Percentiles rank a stretch among this genome's conserved stretches.
These are phyloP conservation scores for Chesias legatella DNA, from an alignment of 2,888 invertebrate species.

Conservation along the genomic window DNA sequence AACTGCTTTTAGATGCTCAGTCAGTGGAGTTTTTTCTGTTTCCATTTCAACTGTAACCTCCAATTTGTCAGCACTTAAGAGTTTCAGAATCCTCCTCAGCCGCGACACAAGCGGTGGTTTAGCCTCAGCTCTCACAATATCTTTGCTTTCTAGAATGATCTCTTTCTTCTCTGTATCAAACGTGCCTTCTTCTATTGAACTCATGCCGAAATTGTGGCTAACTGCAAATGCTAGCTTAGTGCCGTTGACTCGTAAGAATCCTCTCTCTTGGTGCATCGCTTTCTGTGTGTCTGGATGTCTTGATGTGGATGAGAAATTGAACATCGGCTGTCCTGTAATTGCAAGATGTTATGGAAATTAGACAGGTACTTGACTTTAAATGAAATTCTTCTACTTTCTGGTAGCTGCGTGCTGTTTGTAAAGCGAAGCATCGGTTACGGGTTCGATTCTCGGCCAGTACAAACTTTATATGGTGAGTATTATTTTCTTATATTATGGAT, in stretches of 20 bases:
- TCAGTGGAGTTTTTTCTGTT: constrained; percentile 74
- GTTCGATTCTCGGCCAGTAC: no score
- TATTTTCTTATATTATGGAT: no score
- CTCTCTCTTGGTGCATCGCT: constrained; percentile 83
- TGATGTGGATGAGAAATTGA: constrained; percentile 77
- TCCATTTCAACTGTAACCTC: constrained; percentile 76
- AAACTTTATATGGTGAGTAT: no score
- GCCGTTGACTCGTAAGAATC: constrained; percentile 80
- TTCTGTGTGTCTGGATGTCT: constrained; percentile 72
- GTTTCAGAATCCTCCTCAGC: constrained; percentile 60
- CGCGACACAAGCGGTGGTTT: constrained; percentile 75
- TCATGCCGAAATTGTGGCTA: constrained; percentile 83
- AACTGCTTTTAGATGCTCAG: constrained; percentile 76
- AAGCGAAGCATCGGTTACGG: no score
- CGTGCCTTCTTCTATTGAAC: constrained; percentile 80
- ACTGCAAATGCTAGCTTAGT: constrained; percentile 77
- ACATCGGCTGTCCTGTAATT: constrained; percentile 79
- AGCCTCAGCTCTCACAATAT: constrained; percentile 47
- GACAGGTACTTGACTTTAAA: no score
- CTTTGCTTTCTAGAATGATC: constrained; percentile 64
- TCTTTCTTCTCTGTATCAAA: constrained; percentile 64
- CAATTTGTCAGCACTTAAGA: constrained; percentile 49
- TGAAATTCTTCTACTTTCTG: no score
- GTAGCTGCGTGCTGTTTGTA: no score
- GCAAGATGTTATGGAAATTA: background rate